A percentile compares a stretch with the other conserved stretches of the same genome.
Conservation (phyloP, 1,140 invertebrate genomes). For the Procambarus virginalis region DNA sequence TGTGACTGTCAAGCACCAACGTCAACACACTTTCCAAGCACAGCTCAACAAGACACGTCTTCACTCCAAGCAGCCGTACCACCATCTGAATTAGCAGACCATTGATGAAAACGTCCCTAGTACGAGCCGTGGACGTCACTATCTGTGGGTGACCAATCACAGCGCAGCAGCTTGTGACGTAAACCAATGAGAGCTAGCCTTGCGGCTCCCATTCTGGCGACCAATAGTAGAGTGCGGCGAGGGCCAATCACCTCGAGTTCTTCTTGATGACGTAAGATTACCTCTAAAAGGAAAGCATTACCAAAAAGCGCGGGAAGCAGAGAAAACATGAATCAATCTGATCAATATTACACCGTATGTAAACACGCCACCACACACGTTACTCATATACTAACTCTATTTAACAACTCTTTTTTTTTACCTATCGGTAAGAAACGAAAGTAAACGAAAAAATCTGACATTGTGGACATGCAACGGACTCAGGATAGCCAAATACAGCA, state of each 20-base stretch:
- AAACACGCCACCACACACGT: neutral
- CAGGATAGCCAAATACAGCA: neutral
- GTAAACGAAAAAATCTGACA: neutral
- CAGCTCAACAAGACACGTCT: conserved; percentile 51
- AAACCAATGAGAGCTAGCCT: neutral
- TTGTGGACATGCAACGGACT: neutral
- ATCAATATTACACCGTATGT: conserved; percentile 5
- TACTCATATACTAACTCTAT: neutral
- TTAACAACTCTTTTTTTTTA: neutral
- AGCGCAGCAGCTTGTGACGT: conserved; percentile 10
- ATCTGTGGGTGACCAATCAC: conserved; percentile 11
- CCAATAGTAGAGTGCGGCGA: conserved; percentile 15
- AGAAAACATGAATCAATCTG: conserved; percentile 47
- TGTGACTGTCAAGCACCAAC: conserved; percentile 39
- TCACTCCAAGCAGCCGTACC: conserved; percentile 50
- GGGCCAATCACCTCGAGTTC: conserved; percentile 9
- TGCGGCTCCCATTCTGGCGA: neutral
- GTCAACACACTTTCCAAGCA: conserved; percentile 43
- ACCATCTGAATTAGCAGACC: conserved; percentile 65
- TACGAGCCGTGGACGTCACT: conserved; percentile 50
- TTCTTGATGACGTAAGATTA: conserved; percentile 51
- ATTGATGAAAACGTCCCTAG: conserved; percentile 67
- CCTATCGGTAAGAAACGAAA: neutral
- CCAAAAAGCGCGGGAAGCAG: conserved; percentile 56
- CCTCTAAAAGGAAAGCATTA: conserved; percentile 50